Base-by-base conservation (phyloP, 2,888 invertebrate genomes). In the Oxyteleia sp. region DNA sequence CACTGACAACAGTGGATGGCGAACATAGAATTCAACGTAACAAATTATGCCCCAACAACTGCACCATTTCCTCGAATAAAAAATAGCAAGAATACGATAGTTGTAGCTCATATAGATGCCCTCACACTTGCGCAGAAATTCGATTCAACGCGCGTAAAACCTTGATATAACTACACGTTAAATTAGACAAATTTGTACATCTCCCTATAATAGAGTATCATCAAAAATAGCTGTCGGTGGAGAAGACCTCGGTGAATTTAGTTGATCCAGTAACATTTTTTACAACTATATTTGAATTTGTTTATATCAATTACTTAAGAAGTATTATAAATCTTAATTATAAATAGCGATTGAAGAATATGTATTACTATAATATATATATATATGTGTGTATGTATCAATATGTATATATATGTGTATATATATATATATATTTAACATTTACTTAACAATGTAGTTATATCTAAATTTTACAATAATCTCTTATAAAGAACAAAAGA, bases 361-460 rank as follows among this genome's bases (percentile, higher is more conserved):
- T 4, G 2, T 4, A 4, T 4, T 23, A 23, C 5, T 23, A 23
- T 23, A 4, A 23, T 23, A 51, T 18, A 47, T 20, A 32, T 53
- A 53, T 49, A 51, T 51, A 49, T 51, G 51, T 64, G 35, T 57
- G 18, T 72, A 53, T 53, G 29, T 57, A 47, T 74, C 18, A 47
- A 49, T 59, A 49, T 41, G 32, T 68, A 68, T 76, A 68, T 64
- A 49, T 57, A 29, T 72, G 43, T 53, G 29, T 57, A 47, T 74
- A 29, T 59, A 49, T 59, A 49, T 41, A 41, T 68, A 68, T 76
- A 68, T 59, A 57, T 71, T 49, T 68, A 75, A 66, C 75, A 75
- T 75, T 75, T 49, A 35, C 47, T 75, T 64, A 76, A 76, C 66
- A 75, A 59, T 66, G 57, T 66, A 75, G 75, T 75, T 75, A 66